Percentiles rank a stretch among this genome's conserved stretches.
Evolutionary conservation across 2,113 vertebrate genomes (phyloP).

Genomic region (Nettapus auritus): DNA sequence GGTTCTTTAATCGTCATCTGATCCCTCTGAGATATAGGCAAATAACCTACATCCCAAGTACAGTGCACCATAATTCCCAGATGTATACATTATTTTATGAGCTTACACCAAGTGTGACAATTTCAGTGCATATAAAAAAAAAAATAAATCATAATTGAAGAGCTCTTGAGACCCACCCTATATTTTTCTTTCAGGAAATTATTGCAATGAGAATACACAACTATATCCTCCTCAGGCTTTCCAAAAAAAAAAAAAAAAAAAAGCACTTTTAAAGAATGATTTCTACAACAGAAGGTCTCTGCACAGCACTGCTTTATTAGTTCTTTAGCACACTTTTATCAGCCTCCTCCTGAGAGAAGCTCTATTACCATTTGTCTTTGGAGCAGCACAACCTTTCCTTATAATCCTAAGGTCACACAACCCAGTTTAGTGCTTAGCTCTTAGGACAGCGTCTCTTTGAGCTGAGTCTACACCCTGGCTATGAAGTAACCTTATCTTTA

Average conservation of each 20-base stretch:
- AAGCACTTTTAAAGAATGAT: not conserved
- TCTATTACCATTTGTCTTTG: constrained; percentile 43
- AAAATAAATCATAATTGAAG: not conserved
- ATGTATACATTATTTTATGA: constrained; percentile 39
- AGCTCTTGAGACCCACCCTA: constrained; percentile 56
- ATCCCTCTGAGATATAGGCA: constrained; percentile 15
- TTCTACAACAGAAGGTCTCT: constrained; percentile 38
- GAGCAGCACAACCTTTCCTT: constrained; percentile 15
- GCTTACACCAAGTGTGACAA: constrained; percentile 42
- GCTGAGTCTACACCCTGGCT: not conserved
- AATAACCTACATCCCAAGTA: constrained; percentile 54
- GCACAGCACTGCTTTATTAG: constrained; percentile 38
- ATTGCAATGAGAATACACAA: constrained; percentile 21
- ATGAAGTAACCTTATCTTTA: not conserved
- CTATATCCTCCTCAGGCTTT: constrained; percentile 20
- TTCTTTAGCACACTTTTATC: constrained; percentile 30
- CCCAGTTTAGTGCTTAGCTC: not conserved
- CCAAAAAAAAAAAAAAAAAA: constrained; percentile 6
- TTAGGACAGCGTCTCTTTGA: not conserved
- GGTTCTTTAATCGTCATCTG: not conserved
- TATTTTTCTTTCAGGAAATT: constrained; percentile 56
- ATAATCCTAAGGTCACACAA: constrained; percentile 33
- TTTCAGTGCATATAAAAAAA: constrained; percentile 40
- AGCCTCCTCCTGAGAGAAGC: constrained; percentile 28
- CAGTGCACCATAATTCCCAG: not conserved